Conservation (phyloP, 2,888 invertebrate genomes). For the Pseudolycoriella hygida region DNA sequence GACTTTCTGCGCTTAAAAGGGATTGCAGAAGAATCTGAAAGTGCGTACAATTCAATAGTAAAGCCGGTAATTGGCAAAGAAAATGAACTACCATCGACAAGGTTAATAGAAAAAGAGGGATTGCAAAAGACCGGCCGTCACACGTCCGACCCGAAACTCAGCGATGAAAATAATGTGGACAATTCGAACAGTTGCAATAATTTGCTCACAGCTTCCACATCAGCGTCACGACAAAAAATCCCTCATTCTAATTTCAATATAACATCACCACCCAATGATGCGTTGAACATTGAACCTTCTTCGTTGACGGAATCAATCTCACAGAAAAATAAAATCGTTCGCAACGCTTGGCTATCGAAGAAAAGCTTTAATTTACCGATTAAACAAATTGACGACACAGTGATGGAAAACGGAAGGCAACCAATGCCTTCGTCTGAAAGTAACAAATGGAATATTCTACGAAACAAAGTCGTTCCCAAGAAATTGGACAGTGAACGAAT, state of each 20-base stretch:
- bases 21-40: no score
- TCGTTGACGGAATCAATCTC: slow-evolving; percentile 36
- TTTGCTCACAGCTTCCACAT: neutral
- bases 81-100: neutral
- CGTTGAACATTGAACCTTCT: slow-evolving; percentile 32
- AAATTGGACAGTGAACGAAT: neutral
- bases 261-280: slow-evolving; percentile 16
- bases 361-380: slow-evolving; percentile 7
- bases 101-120: neutral
- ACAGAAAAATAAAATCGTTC: slow-evolving; percentile 34
- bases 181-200: neutral
- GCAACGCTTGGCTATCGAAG: slow-evolving; percentile 35
- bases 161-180: neutral
- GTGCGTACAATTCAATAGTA: neutral
- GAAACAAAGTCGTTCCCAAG: slow-evolving; percentile 6
- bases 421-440: neutral
- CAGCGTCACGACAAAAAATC: neutral
- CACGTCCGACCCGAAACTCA: neutral
- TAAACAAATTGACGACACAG: neutral
- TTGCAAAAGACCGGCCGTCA: neutral
- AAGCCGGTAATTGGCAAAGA: neutral
- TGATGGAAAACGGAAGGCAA: neutral
- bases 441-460: slow-evolving; percentile 11
- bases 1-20: no score
- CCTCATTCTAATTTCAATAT: neutral